Evolutionary conservation across 2,888 invertebrate genomes (phyloP).

Genomic region (Heliconius hortense): DNA sequence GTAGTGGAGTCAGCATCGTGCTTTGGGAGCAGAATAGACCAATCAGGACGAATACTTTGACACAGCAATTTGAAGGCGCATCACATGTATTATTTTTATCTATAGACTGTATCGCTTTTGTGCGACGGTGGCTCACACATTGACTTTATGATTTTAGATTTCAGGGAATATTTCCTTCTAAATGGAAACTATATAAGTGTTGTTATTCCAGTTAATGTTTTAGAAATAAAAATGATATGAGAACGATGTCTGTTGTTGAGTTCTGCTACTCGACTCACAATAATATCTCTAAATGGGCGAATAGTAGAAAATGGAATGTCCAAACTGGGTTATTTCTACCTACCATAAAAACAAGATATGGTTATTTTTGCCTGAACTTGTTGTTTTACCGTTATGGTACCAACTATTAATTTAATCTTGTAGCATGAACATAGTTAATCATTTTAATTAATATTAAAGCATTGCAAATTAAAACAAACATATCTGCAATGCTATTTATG

Average conservation of each 20-base stretch:
- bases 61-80: conserved; percentile 75
- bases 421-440: not conserved
- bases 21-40: conserved; percentile 72
- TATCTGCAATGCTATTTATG: conserved; percentile 29
- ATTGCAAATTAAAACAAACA: conserved; percentile 16
- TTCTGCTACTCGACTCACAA: not conserved
- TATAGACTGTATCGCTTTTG: conserved; percentile 71
- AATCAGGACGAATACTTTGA: conserved; percentile 78
- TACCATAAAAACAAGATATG: not conserved
- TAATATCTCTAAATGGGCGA: not conserved
- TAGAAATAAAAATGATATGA: not conserved
- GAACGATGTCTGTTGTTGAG: not conserved
- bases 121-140: conserved; percentile 50
- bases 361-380: no score
- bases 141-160: conserved; percentile 35
- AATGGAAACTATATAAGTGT: not conserved
- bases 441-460: conserved; percentile 14
- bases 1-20: conserved; percentile 57
- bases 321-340: not conserved
- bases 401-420: not conserved
- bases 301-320: not conserved
- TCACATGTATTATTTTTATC: conserved; percentile 72
- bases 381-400: not conserved
- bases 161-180: conserved; percentile 18
- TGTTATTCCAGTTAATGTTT: not conserved